phyloP scores from a whole-genome alignment of 1,140 invertebrate species.

The Diprion similis region DNA sequence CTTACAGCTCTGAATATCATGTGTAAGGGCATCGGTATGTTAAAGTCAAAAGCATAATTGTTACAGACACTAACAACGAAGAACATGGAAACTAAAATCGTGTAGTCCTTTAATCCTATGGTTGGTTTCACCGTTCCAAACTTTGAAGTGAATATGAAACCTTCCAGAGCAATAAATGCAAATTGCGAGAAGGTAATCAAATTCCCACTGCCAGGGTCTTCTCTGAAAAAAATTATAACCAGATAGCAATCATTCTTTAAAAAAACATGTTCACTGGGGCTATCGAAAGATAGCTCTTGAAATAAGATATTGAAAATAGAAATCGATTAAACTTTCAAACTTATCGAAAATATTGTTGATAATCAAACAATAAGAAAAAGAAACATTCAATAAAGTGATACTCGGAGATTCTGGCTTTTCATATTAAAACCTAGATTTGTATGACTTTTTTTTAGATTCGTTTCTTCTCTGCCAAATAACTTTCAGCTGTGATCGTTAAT shows the following conservation, averaged over 20 bases:
- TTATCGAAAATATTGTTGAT: not conserved
- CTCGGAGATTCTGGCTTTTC: too few relatives aligned
- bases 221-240: conserved; percentile 64
- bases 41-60: conserved; percentile 96
- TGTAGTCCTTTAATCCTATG: conserved; percentile 82
- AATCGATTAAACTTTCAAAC: too few relatives aligned
- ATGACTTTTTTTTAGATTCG: too few relatives aligned
- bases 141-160: conserved; percentile 89
- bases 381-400: not conserved
- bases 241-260: conserved; percentile 26
- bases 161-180: conserved; percentile 87
- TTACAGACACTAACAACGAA: conserved; percentile 93
- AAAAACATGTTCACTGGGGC: not conserved
- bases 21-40: conserved; percentile 97
- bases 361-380: conserved; percentile 5
- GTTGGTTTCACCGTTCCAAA: conserved; percentile 80
- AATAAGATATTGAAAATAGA: conserved; percentile 24
- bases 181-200: conserved; percentile 95
- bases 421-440: too few relatives aligned
- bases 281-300: conserved; percentile 15
- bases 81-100: conserved; percentile 87
- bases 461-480: too few relatives aligned
- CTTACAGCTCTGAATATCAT: conserved; percentile 97
- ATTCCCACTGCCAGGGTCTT: conserved; percentile 91
- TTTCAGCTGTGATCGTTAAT: too few relatives aligned